Percentiles rank a stretch among this genome's conserved stretches.
phyloP scores from a whole-genome alignment of 2,888 invertebrate species.

The Cataglyphis livida region DNA sequence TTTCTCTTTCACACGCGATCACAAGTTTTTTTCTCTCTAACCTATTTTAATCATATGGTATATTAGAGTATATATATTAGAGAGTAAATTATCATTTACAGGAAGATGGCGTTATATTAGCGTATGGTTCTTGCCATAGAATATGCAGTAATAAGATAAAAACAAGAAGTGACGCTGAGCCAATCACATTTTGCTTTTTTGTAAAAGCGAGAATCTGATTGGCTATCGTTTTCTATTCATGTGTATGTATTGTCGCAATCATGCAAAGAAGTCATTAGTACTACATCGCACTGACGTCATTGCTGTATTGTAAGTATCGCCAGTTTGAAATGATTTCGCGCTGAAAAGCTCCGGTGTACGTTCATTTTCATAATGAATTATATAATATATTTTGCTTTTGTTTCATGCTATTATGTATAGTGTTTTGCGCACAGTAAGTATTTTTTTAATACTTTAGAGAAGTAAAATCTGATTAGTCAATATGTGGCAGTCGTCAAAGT shows the following conservation, averaged over 20 bases:
- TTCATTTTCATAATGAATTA: background rate
- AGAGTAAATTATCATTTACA: background rate
- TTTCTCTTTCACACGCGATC: background rate
- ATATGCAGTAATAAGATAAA: background rate
- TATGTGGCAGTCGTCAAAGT: background rate
- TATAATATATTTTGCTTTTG: background rate
- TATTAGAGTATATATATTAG: background rate
- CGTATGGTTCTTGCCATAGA: background rate
- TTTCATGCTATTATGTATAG: background rate
- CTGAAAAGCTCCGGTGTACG: background rate
- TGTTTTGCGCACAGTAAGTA: background rate
- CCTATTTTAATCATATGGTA: background rate
- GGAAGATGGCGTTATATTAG: background rate
- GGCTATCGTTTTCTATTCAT: background rate
- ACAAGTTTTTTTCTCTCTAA: background rate
- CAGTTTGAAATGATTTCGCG: background rate
- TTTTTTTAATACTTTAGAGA: background rate
- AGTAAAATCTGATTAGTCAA: background rate
- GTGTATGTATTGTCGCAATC: background rate
- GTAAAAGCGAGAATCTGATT: background rate
- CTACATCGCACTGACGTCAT: background rate
- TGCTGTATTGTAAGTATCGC: background rate
- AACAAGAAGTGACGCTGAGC: background rate
- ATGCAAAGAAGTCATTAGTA: background rate
- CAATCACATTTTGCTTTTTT: background rate